Conservation (phyloP, 1,140 invertebrate species). For the Drosophila pallidifrons region DNA sequence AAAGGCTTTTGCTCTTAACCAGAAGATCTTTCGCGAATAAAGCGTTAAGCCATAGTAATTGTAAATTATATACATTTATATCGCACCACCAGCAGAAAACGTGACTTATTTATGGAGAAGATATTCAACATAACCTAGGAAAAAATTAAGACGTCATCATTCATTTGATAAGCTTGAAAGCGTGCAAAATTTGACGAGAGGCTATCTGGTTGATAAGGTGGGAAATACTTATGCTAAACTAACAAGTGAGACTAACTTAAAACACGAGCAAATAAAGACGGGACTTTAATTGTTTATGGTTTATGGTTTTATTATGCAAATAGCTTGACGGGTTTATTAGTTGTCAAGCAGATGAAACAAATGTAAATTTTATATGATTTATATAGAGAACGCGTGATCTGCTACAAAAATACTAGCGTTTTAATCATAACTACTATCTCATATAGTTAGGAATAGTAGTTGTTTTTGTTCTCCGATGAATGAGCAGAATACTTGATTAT, state of each 20-base stretch:
- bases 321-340: slow-evolving; percentile 35
- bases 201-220: slow-evolving; percentile 19
- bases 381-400: slow-evolving; percentile 43
- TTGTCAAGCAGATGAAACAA: slow-evolving; percentile 41
- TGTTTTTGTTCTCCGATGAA: slow-evolving; percentile 19
- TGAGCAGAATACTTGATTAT: slow-evolving; percentile 1
- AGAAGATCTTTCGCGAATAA: not conserved
- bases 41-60: not conserved
- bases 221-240: slow-evolving; percentile 15
- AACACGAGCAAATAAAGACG: not conserved
- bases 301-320: slow-evolving; percentile 52
- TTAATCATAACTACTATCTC: slow-evolving; percentile 8
- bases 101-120: not conserved
- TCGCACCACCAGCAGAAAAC: not conserved
- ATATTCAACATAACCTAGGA: not conserved
- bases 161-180: not conserved
- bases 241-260: slow-evolving; percentile 25
- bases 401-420: slow-evolving; percentile 10
- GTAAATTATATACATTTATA: not conserved
- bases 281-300: not conserved
- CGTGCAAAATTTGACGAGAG: not conserved
- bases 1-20: not conserved
- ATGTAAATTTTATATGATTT: slow-evolving; percentile 39
- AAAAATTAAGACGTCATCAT: slow-evolving; percentile 2
- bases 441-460: not conserved